phyloP scores from a whole-genome alignment of 2,888 invertebrate species.

The Odontothrips loti region DNA sequence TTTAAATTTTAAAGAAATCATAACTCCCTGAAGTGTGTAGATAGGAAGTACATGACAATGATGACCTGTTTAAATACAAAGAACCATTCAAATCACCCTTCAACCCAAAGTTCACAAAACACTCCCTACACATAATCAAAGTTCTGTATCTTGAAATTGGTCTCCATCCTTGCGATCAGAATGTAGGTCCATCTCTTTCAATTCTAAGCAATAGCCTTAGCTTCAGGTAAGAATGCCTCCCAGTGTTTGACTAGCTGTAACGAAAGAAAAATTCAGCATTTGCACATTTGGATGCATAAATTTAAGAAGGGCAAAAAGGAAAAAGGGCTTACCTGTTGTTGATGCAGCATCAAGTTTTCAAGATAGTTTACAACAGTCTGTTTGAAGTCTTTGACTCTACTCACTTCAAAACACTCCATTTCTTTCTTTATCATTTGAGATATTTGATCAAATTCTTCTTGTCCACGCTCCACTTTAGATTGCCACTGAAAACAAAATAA shows the following conservation, averaged over 20 bases:
- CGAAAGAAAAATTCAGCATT: constrained; percentile 35
- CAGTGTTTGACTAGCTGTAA: constrained; percentile 83
- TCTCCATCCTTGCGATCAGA: too few species aligned
- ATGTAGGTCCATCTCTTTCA: too few species aligned
- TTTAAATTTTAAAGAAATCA: too few species aligned
- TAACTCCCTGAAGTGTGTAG: too few species aligned
- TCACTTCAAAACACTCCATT: constrained; percentile 85
- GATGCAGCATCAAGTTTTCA: constrained; percentile 89
- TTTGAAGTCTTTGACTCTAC: constrained; percentile 85
- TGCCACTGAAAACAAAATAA: constrained; percentile 66
- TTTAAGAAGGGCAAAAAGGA: not conserved
- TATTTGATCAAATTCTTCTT: constrained; percentile 93
- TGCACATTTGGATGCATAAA: constrained; percentile 27
- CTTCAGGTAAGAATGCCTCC: constrained; percentile 95
- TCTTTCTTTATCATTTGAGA: constrained; percentile 92
- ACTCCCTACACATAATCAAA: too few species aligned
- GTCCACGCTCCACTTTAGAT: constrained; percentile 91
- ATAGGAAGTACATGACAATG: too few species aligned
- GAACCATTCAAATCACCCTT: too few species aligned
- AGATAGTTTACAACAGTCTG: constrained; percentile 84
- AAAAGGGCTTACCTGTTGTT: constrained; percentile 71
- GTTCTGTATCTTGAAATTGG: too few species aligned
- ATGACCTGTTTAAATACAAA: too few species aligned
- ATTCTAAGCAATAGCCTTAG: constrained; percentile 71
- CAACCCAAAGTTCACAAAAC: too few species aligned